phyloP scores from a whole-genome alignment of 2,888 invertebrate species.

The Crioceris asparagi region DNA sequence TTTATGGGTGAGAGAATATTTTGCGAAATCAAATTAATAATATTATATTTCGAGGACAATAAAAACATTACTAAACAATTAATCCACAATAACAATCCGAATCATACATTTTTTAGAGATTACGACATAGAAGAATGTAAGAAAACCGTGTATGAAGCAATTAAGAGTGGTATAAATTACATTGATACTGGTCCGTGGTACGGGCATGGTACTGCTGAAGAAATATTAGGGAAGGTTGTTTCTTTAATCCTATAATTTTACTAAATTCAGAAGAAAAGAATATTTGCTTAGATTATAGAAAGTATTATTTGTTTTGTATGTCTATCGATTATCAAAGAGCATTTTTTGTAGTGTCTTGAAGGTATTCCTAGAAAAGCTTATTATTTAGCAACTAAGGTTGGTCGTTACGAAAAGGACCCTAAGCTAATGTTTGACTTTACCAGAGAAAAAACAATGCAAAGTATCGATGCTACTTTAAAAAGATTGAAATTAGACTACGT shows the following conservation, averaged over 20 bases:
- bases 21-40: too few relatives aligned
- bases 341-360: slow-evolving; percentile 52
- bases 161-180: slow-evolving; percentile 78
- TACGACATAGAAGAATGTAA: slow-evolving; percentile 57
- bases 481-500: slow-evolving; percentile 69
- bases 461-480: slow-evolving; percentile 64
- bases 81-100: too few relatives aligned
- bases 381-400: slow-evolving; percentile 87
- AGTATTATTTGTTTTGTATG: not conserved
- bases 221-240: slow-evolving; percentile 63
- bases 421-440: slow-evolving; percentile 81
- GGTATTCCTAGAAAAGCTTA: slow-evolving; percentile 71
- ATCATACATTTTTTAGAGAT: slow-evolving; percentile 45
- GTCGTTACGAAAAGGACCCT: slow-evolving; percentile 63
- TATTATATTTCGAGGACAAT: too few relatives aligned
- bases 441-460: slow-evolving; percentile 58
- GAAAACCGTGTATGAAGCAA: slow-evolving; percentile 55
- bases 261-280: too few relatives aligned
- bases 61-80: too few relatives aligned
- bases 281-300: too few relatives aligned
- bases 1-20: slow-evolving; percentile 62
- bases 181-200: slow-evolving; percentile 91
- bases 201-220: slow-evolving; percentile 79
- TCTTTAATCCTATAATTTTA: too few relatives aligned
- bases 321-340: not conserved